Percentiles rank a stretch among this genome's conserved stretches.
phyloP scores from a whole-genome alignment of 2,113 vertebrate genomes.

The Seriola rivoliana region DNA sequence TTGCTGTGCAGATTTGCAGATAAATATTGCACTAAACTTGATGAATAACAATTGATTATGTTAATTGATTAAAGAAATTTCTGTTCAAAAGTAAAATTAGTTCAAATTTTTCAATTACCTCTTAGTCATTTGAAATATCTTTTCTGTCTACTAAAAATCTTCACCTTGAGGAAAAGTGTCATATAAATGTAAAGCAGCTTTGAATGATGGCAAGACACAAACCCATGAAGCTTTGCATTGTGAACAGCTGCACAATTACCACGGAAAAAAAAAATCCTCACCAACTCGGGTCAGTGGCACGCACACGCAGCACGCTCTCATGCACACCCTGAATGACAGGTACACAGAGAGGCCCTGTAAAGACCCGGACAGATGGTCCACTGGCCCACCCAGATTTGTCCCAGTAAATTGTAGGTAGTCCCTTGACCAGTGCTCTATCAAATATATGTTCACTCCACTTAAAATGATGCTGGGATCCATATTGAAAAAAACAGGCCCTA shows the following conservation, averaged over 20 bases:
- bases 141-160: not conserved
- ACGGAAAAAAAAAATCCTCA: not conserved
- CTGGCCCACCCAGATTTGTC: too few relatives aligned
- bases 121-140: not conserved
- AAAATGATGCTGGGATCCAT: conserved; percentile 2
- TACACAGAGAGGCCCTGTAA: not conserved
- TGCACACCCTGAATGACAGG: not conserved
- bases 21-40: not conserved
- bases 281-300: too few relatives aligned
- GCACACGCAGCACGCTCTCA: too few relatives aligned
- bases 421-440: conserved; percentile 6
- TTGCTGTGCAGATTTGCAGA: not conserved
- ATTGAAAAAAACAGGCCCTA: not conserved
- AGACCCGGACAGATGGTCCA: not conserved
- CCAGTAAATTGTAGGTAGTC: not conserved
- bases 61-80: not conserved
- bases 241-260: conserved; percentile 4
- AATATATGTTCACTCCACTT: conserved; percentile 39
- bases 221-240: not conserved
- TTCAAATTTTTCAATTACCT: not conserved
- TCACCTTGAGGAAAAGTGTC: not conserved
- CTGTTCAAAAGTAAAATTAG: not conserved
- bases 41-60: not conserved
- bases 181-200: not conserved
- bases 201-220: conserved; percentile 4